A percentile compares a stretch with the other conserved stretches of the same genome.
Evolutionary conservation across 2,797 vertebrate species (phyloP).

Genomic region (Pristis pectinata): DNA sequence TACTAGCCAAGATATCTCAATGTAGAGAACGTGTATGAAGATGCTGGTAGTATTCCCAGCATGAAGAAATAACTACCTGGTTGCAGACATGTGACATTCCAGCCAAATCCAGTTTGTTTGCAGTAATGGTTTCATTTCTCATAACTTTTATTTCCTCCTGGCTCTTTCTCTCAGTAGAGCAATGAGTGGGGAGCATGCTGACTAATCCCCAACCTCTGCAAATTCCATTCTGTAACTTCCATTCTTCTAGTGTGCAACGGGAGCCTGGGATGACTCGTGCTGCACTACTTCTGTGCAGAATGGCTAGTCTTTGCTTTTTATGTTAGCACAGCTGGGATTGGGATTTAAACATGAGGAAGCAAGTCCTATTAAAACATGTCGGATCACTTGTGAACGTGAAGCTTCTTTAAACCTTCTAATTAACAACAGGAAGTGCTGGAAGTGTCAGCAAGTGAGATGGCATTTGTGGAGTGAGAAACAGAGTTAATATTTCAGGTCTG

Average conservation of each 20-base stretch:
- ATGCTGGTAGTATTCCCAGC: background rate
- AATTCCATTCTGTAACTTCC: background rate
- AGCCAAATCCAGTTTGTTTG: background rate
- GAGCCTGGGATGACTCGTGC: background rate
- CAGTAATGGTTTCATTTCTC: background rate
- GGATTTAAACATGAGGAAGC: too few relatives aligned
- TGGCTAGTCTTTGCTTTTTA: background rate
- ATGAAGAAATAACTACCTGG: background rate
- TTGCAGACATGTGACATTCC: background rate
- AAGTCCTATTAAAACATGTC: too few relatives aligned
- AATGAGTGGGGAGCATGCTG: background rate
- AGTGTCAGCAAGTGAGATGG: too few relatives aligned
- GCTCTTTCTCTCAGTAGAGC: background rate
- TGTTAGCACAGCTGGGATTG: background rate
- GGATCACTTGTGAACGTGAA: too few relatives aligned
- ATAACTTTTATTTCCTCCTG: background rate
- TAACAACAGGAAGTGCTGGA: too few relatives aligned
- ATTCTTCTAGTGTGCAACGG: background rate
- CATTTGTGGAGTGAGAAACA: too few relatives aligned
- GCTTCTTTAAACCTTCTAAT: too few relatives aligned
- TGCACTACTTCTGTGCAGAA: background rate
- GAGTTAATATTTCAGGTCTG: too few relatives aligned
- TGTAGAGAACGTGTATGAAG: background rate
- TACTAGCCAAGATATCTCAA: background rate
- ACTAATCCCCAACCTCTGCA: background rate